Conservation (phyloP, 2,113 vertebrate genomes). For the Saguinus midas region DNA sequence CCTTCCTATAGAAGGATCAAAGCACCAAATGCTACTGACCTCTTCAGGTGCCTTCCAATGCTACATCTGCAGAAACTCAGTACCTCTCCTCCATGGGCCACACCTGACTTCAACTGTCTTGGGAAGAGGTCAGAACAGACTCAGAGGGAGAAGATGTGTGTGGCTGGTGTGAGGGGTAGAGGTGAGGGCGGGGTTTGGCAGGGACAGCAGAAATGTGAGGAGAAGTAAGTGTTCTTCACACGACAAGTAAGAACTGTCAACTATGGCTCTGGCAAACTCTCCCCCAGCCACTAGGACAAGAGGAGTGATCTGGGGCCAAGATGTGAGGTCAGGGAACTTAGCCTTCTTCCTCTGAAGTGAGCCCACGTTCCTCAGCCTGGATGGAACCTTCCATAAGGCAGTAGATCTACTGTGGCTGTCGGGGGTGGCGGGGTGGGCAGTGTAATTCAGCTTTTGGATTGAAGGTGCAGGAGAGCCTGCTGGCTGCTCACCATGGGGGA, state of each 20-base stretch:
- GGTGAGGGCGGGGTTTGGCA: not conserved
- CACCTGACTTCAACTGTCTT: not conserved
- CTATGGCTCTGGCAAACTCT: not conserved
- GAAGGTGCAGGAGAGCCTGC: not conserved
- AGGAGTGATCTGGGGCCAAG: not conserved
- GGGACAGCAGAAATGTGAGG: not conserved
- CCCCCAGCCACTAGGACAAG: accelerated
- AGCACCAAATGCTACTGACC: not conserved
- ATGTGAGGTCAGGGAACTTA: accelerated
- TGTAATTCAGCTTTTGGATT: accelerated
- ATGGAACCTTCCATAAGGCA: not conserved
- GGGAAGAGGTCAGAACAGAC: not conserved
- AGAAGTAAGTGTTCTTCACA: not conserved
- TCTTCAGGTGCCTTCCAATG: not conserved
- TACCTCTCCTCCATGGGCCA: not conserved
- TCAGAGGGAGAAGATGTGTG: not conserved
- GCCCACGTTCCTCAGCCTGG: not conserved
- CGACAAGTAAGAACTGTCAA: accelerated
- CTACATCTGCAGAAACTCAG: not conserved
- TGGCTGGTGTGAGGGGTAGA: not conserved
- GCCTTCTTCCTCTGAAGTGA: not conserved
- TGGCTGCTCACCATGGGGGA: constrained; percentile 83
- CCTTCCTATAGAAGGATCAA: not conserved
- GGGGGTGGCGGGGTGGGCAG: not conserved
- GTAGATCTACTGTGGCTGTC: not conserved